Base-by-base conservation (phyloP, 1,140 invertebrate genomes). In the Pollicipes pollicipes region DNA sequence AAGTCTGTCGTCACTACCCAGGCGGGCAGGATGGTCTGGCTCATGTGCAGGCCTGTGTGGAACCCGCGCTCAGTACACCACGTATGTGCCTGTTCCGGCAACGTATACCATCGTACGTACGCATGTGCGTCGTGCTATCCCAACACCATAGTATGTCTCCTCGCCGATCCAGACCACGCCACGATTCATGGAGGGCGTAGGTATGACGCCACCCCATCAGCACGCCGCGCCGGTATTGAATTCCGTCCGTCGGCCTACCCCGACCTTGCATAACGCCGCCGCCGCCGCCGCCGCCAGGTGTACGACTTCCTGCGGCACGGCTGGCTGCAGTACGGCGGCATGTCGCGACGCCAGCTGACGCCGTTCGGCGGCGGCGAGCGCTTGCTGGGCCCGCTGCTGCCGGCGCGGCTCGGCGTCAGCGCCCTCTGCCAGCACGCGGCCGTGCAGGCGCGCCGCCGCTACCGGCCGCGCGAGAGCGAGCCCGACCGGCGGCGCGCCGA, bases 291-390 rank as follows among this genome's bases (percentile, higher is more conserved):
- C 21, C 21, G 10, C 6, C 58, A 81, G 85, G 83, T 95, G 0
- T 88, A 91, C 75, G 80, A 86, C 69, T 86, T 93, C 68, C 79
- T 95, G 66, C 84, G 82, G 0, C 80, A 81, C n/a, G 90, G 90
- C 28, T 76, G 79, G 64, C 80, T 91, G 8, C 78, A 84, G 73
- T 88, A 85, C 75, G 76, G 80, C 64, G 81, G 77, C 10, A 70
- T 80, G 8, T 69, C 74, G 6, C 70, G 72, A 30, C 75, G 76
- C 6, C 75, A 76, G 27, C 72, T 83, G 26, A 79, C 80, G 27
- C 79, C 80, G 3, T 77, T 77, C 70, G 73, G 70, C 28, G 72
- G 69, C 72, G 75, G 66, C 74, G 75, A 28, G 28, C 28, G 28
- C 27, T 45, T 80, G 10, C n/a, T 70, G 21, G 71, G 67, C 58